Base-by-base conservation (phyloP, 2,888 invertebrate species). In the Habroteleia sp. region DNA sequence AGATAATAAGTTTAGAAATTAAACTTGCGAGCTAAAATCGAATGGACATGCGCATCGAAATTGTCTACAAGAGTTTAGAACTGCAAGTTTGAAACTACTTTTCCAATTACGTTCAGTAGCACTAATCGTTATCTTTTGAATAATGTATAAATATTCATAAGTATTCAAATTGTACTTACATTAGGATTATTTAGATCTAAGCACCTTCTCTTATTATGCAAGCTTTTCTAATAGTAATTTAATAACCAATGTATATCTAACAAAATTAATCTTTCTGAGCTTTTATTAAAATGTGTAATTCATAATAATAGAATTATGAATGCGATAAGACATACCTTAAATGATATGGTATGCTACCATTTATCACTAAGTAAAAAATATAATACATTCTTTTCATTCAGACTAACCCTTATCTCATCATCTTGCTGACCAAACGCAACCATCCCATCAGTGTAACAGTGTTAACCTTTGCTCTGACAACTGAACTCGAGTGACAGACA, bases 401-500 rank as follows among this genome's bases (percentile, higher is more conserved):
- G 11, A 31, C 48, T 5, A 37, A 25, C 20, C 13, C 41, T 27
- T 50, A 50, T 50, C 54, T 37, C 7, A 27, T 8, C 35, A 69
- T 50, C 41, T 68, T 14, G 69, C 33, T 50, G 52, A 58, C 60
- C 42, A 42, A 48, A 56, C 37, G 27, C 23, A 60, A 60, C 20
- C 13, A 60, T 44, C 25, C 17, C 37, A 60, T 44, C 52, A 69
- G 60, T 54, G 54, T 62, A 71, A 71, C 62, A 71, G 62, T 71
- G 71, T 63, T 42, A 71, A 46, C 71, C 39, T 46, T 23, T 44
- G 50, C 48, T 31, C 41, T 71, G 71, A 62, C 69, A 69, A 52
- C 60, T 60, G 50, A 52, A 29, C 50, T 17, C 52, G 44, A 60
- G 46, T 62, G 62, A 62, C 71, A 62, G 71, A 71, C 62, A 71